A percentile compares a stretch with the other conserved stretches of the same genome.
Conservation (phyloP, 2,888 invertebrate species). For the Falcaria lacertinaria region DNA sequence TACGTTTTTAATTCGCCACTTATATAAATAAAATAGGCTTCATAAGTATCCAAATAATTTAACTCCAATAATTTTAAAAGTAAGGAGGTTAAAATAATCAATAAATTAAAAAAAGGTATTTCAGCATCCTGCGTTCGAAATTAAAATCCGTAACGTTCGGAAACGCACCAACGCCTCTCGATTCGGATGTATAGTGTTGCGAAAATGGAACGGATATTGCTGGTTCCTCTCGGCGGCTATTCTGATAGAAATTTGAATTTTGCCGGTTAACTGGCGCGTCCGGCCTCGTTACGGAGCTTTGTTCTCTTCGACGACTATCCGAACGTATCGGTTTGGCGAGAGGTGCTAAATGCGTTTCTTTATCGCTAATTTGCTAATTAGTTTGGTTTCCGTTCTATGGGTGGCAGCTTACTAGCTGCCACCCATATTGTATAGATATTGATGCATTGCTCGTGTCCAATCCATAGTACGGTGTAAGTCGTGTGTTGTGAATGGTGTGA, state of each 20-base stretch:
- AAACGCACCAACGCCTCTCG: constrained; percentile 65
- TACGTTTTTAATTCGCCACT: too few relatives aligned
- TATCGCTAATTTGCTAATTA: constrained; percentile 19
- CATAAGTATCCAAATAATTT: too few relatives aligned
- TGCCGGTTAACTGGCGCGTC: constrained; percentile 75
- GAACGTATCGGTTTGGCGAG: constrained; percentile 20
- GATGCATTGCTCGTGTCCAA: too few relatives aligned
- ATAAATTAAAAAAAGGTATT: constrained; percentile 21
- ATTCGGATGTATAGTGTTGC: constrained; percentile 60
- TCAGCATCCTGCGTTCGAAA: constrained; percentile 42
- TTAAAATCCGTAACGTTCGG: constrained; percentile 48
- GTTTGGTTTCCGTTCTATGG: neutral
- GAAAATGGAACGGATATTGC: constrained; percentile 78
- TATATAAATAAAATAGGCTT: too few relatives aligned
- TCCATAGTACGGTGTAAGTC: neutral
- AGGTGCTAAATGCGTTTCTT: constrained; percentile 29
- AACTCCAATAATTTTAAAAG: too few relatives aligned
- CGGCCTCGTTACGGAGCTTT: constrained; percentile 57
- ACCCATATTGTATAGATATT: too few relatives aligned
- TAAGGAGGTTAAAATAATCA: constrained; percentile 1
- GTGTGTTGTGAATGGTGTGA: neutral
- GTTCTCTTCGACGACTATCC: constrained; percentile 53
- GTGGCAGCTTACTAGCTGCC: too few relatives aligned
- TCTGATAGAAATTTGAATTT: constrained; percentile 76
- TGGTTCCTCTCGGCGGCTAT: constrained; percentile 69